Base-by-base conservation (phyloP, 2,888 invertebrate genomes). In the Atrina japonica region DNA sequence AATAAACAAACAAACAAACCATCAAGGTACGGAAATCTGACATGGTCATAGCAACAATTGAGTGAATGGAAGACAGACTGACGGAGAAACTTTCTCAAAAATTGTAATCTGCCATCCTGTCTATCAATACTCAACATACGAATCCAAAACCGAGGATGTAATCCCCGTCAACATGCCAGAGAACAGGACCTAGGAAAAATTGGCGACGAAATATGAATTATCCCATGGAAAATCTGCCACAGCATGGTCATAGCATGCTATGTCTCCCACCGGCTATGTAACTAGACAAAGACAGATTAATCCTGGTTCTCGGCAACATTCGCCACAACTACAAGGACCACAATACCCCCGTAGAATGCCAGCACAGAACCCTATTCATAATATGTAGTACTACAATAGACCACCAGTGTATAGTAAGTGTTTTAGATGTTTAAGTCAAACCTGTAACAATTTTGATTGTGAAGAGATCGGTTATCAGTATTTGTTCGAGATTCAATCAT, bases 341-440 rank as follows among this genome's bases (percentile, higher is more conserved):
- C n/a, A n/a, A n/a, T n/a, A n/a, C n/a, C n/a, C n/a, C n/a, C n/a
- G n/a, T n/a, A n/a, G n/a, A n/a, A n/a, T n/a, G n/a, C n/a, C n/a
- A n/a, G n/a, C n/a, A n/a, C n/a, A n/a, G n/a, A n/a, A n/a, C n/a
- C n/a, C n/a, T n/a, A n/a, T n/a, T n/a, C n/a, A n/a, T n/a, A n/a
- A n/a, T n/a, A n/a, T n/a, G n/a, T n/a, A 35, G 35, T 35, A 7
- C 11, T 11, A 35, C 35, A 7, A 11, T 11, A 35, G 5, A 35
- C 27, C 53, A 53, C 25, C 23, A 25, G 25, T 21, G n/a, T 27
- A 18, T 27, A 53, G 53, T 53, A 53, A 53, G 27, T 53, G 53
- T 27, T 27, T 11, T 27, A 25, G 29, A 27, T 53, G 53, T 27
- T 53, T 53, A 3, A 27, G n/a, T 23, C 25, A 53, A 16, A 25